Conservation (phyloP, 2,113 vertebrate genomes). For the Speoplatyrhinus poulsoni region DNA sequence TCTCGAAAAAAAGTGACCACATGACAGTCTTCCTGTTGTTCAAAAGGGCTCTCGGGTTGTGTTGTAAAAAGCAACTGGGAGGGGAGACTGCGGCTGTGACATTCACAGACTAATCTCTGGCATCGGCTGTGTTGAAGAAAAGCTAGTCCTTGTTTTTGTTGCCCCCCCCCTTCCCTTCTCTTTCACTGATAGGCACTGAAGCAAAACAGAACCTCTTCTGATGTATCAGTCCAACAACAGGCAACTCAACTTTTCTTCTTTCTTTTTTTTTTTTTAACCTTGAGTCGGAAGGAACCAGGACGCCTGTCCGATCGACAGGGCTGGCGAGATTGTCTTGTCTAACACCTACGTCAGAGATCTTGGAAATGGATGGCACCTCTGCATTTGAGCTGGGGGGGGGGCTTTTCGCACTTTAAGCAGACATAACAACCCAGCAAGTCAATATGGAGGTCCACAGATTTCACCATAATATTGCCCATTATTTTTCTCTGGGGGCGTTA, state of each 20-base stretch:
- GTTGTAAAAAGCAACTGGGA: constrained; percentile 69
- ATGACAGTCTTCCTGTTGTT: constrained; percentile 78
- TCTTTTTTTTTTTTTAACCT: constrained; percentile 14
- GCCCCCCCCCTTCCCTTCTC: constrained; percentile 26
- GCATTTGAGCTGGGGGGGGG: no score
- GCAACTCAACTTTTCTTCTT: not conserved
- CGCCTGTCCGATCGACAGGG: constrained; percentile 20
- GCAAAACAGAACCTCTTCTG: constrained; percentile 32
- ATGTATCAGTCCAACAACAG: constrained; percentile 31
- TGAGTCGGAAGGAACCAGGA: constrained; percentile 13
- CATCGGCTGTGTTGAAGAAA: constrained; percentile 61
- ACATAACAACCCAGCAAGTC: no score
- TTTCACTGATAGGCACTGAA: constrained; percentile 22
- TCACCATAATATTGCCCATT: no score
- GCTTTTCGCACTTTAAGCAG: no score
- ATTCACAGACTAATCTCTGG: constrained; percentile 72
- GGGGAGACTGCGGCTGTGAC: constrained; percentile 66
- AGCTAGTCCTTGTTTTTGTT: constrained; percentile 51
- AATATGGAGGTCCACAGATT: no score
- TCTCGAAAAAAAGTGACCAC: constrained; percentile 71
- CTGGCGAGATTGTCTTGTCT: no score
- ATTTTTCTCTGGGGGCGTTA: no score
- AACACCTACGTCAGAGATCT: no score
- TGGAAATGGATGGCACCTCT: no score
- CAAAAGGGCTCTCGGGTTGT: constrained; percentile 63